Evolutionary conservation across 2,113 vertebrate species (phyloP), one percentile per base, ranked within the genome.

Genomic region (Procavia capensis): DNA sequence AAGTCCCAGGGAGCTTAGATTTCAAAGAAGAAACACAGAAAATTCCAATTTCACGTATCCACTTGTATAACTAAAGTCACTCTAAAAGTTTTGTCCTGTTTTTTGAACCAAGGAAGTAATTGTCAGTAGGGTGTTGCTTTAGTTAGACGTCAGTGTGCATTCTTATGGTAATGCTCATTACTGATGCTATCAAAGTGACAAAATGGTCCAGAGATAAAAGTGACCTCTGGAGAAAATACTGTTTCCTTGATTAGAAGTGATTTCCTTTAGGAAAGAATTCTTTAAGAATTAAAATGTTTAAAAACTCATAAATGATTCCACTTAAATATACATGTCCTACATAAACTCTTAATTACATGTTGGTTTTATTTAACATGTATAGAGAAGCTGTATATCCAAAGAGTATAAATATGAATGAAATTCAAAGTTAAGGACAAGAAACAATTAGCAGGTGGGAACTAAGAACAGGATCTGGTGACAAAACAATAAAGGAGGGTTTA

Each of bases 261-360:
- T 88, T 95, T 90, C 10, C 47, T 93, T 78, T 78, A 25, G 16
- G 41, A 90, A 96, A 63, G 27, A 93, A 93, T 87, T 84, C 47
- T 82, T 66, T 79, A 63, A 83, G 4, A 91, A 81, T n/a, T 59
- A 5, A 85, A 25, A 76, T 47, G 50, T 9, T 24, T 68, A 17
- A 17, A 70, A 70, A 70, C 6, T 36, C 9, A 74, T 54, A 88
- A 90, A 45, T 74, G 88, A 92, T 85, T 86, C 31, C 16, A 81
- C 9, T 89, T 47, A 88, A 64, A 72, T 66, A 63, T 68, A 20
- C 2, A 80, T 45, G 34, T 75, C 8, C 50, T 47, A 79, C 16
- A 61, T 83, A 83, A 94, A 89, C 1, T 64, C 80, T 84, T 74
- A 68, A 63, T 43, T 17, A 76, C 61, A 36, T 64, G 39, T 43